Percentiles rank a stretch among this genome's conserved stretches.
Evolutionary conservation across 2,888 invertebrate species (phyloP).

Genomic region (Brachynemurus nebulosus): DNA sequence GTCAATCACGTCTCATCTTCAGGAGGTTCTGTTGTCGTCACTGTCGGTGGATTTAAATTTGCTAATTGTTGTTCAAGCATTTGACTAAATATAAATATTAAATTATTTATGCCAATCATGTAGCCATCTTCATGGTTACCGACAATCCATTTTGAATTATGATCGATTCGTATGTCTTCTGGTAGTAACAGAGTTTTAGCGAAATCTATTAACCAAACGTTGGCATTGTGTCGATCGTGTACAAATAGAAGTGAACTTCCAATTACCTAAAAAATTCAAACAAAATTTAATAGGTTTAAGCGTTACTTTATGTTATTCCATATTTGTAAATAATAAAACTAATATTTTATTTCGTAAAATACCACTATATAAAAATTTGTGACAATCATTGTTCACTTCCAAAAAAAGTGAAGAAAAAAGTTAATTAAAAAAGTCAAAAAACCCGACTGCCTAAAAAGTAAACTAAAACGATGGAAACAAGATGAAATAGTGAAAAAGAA

Average conservation of each 20-base stretch:
- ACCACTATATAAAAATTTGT: too few species aligned
- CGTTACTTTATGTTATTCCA: too few species aligned
- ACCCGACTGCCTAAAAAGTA: too few species aligned
- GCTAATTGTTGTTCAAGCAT: constrained; percentile 35
- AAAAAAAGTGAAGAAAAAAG: too few species aligned
- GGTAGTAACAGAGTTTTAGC: constrained; percentile 85
- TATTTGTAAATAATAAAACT: too few species aligned
- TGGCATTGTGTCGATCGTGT: constrained; percentile 77
- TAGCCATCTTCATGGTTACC: constrained; percentile 97
- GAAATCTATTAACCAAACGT: constrained; percentile 96
- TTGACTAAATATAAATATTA: constrained; percentile 70
- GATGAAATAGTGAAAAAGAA: too few species aligned
- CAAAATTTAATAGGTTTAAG: too few species aligned
- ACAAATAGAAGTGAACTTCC: constrained; percentile 91
- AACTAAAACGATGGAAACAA: too few species aligned
- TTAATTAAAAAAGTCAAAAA: too few species aligned
- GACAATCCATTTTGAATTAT: constrained; percentile 77
- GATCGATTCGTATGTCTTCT: constrained; percentile 55
- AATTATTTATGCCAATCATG: constrained; percentile 78
- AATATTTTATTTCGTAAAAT: too few species aligned
- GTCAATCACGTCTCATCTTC: constrained; percentile 17
- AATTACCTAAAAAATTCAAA: constrained; percentile 57
- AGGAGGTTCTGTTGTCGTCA: constrained; percentile 17
- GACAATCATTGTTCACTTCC: background rate
- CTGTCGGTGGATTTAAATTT: constrained; percentile 26